These are phyloP conservation scores for Mactra quadrangularis DNA, from an alignment of 1,140 invertebrate genomes.

Conservation along the genomic window DNA sequence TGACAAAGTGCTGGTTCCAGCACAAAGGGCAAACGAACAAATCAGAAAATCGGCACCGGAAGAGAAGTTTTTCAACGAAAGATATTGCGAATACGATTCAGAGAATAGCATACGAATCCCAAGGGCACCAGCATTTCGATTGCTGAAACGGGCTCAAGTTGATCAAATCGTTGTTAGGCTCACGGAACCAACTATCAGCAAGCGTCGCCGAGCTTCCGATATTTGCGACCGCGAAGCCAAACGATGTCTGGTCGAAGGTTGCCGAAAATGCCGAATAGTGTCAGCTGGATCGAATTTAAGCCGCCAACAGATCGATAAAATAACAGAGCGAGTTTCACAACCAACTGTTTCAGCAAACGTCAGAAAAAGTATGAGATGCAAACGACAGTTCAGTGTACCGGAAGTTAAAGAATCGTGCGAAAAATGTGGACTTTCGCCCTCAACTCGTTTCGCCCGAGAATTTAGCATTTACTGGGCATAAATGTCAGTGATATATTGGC, in stretches of 20 bases:
- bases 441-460: constrained; percentile 41
- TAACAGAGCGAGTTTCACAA: constrained; percentile 30
- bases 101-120: constrained; percentile 67
- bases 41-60: not conserved
- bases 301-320: constrained; percentile 12
- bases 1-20: not conserved
- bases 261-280: constrained; percentile 28
- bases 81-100: constrained; percentile 63
- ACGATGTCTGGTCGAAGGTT: constrained; percentile 23
- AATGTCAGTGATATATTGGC: not conserved
- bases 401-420: constrained; percentile 25
- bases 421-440: constrained; percentile 25
- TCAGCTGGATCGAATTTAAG: not conserved
- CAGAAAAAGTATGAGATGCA: constrained; percentile 14
- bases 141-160: constrained; percentile 54
- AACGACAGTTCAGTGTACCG: not conserved
- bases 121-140: constrained; percentile 66
- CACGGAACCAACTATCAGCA: constrained; percentile 35
- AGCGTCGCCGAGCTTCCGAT: constrained; percentile 46
- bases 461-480: constrained; percentile 34
- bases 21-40: constrained; percentile 38
- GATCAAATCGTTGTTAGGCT: constrained; percentile 62
- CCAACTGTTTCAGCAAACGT: constrained; percentile 39
- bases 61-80: constrained; percentile 38
- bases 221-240: constrained; percentile 13